These are phyloP conservation scores for Goniozus legneri DNA, from an alignment of 1,140 invertebrate species.

Conservation along the genomic window DNA sequence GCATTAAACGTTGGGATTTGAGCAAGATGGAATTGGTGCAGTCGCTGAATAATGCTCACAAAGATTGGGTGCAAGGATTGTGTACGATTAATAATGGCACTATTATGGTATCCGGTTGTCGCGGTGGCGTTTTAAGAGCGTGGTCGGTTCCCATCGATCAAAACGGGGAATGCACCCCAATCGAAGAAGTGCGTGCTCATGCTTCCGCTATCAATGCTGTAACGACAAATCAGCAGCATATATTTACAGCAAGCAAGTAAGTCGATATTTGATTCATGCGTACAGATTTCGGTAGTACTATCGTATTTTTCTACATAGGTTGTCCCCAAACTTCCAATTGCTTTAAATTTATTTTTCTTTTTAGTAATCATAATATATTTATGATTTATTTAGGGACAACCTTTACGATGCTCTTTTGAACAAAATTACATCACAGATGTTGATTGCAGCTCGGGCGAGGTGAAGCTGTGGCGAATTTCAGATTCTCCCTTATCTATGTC, in stretches of 20 bases:
- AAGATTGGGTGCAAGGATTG: slow-evolving; percentile 84
- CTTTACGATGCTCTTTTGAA: slow-evolving; percentile 1
- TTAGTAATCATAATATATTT: too few species aligned
- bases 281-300: too few species aligned
- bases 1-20: slow-evolving; percentile 86
- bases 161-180: slow-evolving; percentile 53
- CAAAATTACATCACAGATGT: slow-evolving; percentile 41
- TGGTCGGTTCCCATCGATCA: slow-evolving; percentile 49
- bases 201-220: slow-evolving; percentile 73
- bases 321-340: not conserved
- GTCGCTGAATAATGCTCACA: slow-evolving; percentile 83
- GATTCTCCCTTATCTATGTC: slow-evolving; percentile 52
- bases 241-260: slow-evolving; percentile 77
- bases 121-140: slow-evolving; percentile 68
- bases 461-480: slow-evolving; percentile 54
- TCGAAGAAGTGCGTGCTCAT: slow-evolving; percentile 74
- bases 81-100: slow-evolving; percentile 62
- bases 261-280: too few species aligned
- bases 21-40: slow-evolving; percentile 64
- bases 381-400: not conserved
- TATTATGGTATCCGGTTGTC: slow-evolving; percentile 72
- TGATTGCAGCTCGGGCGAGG: slow-evolving; percentile 55
- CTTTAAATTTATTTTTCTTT: too few species aligned
- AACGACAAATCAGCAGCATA: slow-evolving; percentile 66
- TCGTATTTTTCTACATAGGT: not conserved